A percentile compares a stretch with the other conserved stretches of the same genome.
These are phyloP conservation scores for Indri indri DNA, from an alignment of 2,113 vertebrate genomes.

Conservation along the genomic window DNA sequence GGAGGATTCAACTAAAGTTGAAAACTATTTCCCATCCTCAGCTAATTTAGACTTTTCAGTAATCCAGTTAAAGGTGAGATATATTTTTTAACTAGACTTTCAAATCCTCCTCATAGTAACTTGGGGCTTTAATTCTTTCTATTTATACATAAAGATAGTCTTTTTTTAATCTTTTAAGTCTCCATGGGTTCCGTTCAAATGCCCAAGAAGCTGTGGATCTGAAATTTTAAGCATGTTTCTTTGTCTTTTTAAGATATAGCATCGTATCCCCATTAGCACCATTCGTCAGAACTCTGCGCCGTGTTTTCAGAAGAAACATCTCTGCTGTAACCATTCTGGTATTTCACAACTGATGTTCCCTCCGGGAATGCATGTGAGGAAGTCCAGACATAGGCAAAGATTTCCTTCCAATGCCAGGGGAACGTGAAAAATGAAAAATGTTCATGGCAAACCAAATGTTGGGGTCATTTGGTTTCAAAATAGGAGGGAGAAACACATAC, in stretches of 20 bases:
- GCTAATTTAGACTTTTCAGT: neutral
- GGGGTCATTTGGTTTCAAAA: conserved; percentile 17
- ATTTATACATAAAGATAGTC: neutral
- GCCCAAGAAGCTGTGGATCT: neutral
- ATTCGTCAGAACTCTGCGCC: neutral
- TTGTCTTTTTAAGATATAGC: neutral
- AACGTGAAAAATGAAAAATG: conserved; percentile 33
- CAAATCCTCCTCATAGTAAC: neutral
- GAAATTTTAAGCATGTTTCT: neutral
- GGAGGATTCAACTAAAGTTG: neutral
- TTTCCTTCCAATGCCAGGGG: neutral
- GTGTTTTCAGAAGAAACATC: neutral
- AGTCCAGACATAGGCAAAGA: neutral
- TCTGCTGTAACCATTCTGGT: neutral
- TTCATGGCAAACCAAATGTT: neutral
- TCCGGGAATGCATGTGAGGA: neutral
- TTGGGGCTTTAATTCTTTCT: neutral
- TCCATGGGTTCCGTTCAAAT: neutral
- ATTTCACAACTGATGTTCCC: neutral
- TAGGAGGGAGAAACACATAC: neutral
- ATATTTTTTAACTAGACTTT: neutral
- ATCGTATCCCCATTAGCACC: neutral
- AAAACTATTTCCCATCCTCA: neutral
- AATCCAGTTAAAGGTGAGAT: neutral
- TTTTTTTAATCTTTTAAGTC: neutral